These are phyloP conservation scores for Pachydiplax longipennis DNA, from an alignment of 2,888 invertebrate genomes.

Conservation along the genomic window DNA sequence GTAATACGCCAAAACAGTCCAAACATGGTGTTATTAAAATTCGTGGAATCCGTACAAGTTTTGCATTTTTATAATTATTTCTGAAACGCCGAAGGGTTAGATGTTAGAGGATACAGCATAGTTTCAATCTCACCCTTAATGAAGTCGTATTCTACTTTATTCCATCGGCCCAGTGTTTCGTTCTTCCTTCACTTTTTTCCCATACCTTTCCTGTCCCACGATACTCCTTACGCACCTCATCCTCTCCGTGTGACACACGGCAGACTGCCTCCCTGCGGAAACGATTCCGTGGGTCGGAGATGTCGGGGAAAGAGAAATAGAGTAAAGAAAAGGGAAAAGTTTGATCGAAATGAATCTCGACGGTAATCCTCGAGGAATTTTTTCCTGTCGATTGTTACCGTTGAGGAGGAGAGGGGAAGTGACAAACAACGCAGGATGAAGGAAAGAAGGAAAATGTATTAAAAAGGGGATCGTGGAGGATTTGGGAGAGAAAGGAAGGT, in stretches of 20 bases:
- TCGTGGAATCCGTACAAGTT: no score
- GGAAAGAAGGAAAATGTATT: background rate
- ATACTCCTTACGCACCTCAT: constrained; percentile 49
- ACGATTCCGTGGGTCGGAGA: constrained; percentile 22
- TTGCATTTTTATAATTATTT: no score
- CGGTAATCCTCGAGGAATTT: background rate
- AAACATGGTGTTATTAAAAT: no score
- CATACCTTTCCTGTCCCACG: constrained; percentile 46
- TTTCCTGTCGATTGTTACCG: constrained; percentile 49
- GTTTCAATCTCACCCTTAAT: background rate
- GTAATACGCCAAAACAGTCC: no score
- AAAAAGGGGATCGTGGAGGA: background rate
- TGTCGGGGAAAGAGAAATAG: constrained; percentile 43
- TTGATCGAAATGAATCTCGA: constrained; percentile 13
- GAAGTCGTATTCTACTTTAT: no score
- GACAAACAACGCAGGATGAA: background rate
- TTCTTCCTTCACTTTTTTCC: constrained; percentile 45
- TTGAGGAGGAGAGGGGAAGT: constrained; percentile 47
- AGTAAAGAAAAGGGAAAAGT: constrained; percentile 52
- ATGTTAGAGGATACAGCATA: background rate
- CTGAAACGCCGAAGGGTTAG: background rate
- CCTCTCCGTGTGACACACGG: constrained; percentile 48
- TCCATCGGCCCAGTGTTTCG: background rate
- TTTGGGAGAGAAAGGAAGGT: background rate
- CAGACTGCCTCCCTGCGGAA: constrained; percentile 49